Base-by-base conservation (phyloP, 2,888 invertebrate genomes). In the Sceliomorpha sp. region DNA sequence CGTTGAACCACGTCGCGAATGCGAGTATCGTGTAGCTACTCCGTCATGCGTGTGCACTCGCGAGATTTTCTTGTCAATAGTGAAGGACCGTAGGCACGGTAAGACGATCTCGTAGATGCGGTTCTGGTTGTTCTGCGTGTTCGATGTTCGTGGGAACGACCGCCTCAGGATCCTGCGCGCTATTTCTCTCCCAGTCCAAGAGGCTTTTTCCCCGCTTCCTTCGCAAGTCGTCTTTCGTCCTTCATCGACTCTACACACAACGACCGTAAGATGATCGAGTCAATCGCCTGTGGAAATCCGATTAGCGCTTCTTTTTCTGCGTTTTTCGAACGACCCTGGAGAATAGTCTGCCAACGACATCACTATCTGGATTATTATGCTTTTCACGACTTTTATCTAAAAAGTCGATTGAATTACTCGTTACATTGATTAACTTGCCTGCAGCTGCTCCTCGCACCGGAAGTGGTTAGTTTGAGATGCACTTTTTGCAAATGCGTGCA, bases 71-170 rank as follows among this genome's bases (percentile, higher is more conserved):
- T 63, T 69, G 62, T 63, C 63, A 63, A 69, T 62, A 56, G 47
- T 17, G 14, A 47, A 36, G 55, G 68, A 55, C 47, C 50, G 60
- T 62, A 66, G 56, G 47, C 51, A 62, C 20, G 58, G 69, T 63
- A 69, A 69, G 69, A 69, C 69, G 58, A 58, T 67, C 67, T 42
- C 67, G 50, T 50, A 67, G 69, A 56, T 63, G 69, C 47, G 58
- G 69, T 56, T 68, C 68, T 60, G 67, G 55, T 68, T 50, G 62
- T 68, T 68, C 56, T 63, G 62, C 62, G 69, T 69, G 69, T 58
- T 69, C 69, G 69, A 63, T 45, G 69, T 58, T 53, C 69, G 56
- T 69, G 69, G 69, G 69, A 69, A 69, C 62, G 62, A 47, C 13
- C 56, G 42, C 56, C 37, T 44, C 34, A 29, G 56, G 62, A 68